Evolutionary conservation across 2,113 vertebrate genomes (phyloP).

Genomic region (Apeltes quadracus): DNA sequence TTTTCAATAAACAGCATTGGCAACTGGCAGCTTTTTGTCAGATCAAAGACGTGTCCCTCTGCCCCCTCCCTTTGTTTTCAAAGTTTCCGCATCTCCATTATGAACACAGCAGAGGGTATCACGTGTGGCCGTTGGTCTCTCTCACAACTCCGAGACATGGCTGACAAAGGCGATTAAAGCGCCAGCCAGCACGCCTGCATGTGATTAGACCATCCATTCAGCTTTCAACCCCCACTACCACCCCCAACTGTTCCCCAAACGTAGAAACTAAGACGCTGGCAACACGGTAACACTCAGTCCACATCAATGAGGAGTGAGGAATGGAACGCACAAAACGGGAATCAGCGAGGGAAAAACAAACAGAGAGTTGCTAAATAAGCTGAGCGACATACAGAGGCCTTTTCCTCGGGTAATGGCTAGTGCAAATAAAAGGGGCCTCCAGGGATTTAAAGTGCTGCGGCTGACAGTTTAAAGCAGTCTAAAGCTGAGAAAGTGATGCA

Average conservation of each 20-base stretch:
- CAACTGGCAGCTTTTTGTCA: constrained; percentile 40
- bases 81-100: constrained; percentile 54
- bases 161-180: constrained; percentile 71
- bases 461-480: constrained; percentile 72
- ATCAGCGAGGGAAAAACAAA: constrained; percentile 64
- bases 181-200: constrained; percentile 62
- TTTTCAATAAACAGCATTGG: constrained; percentile 30
- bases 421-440: constrained; percentile 66
- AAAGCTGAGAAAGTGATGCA: constrained; percentile 65
- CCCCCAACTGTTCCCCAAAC: constrained; percentile 32
- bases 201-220: constrained; percentile 57
- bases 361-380: constrained; percentile 68
- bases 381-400: constrained; percentile 52
- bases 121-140: constrained; percentile 47
- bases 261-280: constrained; percentile 23
- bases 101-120: constrained; percentile 55
- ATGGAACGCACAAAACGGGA: constrained; percentile 52
- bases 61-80: constrained; percentile 56
- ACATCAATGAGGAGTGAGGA: constrained; percentile 46
- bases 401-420: constrained; percentile 71
- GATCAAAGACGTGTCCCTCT: constrained; percentile 58
- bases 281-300: constrained; percentile 24
- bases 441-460: constrained; percentile 67
- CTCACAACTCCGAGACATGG: constrained; percentile 65
- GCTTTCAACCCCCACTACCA: constrained; percentile 40